Evolutionary conservation across 2,888 invertebrate genomes (phyloP).

Genomic region (Teinopalpus imperialis): DNA sequence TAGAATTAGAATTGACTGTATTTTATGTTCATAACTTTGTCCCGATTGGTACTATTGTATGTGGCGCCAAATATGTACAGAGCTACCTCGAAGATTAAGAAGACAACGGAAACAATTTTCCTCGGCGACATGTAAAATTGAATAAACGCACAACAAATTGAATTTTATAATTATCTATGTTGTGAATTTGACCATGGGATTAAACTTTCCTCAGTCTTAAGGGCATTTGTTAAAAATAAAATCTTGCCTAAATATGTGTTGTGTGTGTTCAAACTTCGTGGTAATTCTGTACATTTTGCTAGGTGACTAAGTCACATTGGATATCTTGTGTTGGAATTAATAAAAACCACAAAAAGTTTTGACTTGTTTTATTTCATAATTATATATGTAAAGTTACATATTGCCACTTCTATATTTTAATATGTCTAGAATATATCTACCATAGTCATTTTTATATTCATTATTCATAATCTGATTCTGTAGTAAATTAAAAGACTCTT

Average conservation of each 20-base stretch:
- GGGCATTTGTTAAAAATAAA: too few relatives aligned
- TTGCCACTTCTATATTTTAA: constrained; percentile 55
- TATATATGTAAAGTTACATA: not conserved
- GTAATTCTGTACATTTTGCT: constrained; percentile 32
- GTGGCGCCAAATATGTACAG: constrained; percentile 16
- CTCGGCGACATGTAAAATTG: not conserved
- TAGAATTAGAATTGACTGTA: not conserved
- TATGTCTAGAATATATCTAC: constrained; percentile 65
- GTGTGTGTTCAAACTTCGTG: constrained; percentile 4
- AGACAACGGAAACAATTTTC: constrained; percentile 2
- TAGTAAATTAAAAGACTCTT: constrained; percentile 60
- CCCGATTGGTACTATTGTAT: not conserved
- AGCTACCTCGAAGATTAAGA: constrained; percentile 15
- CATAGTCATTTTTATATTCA: constrained; percentile 56
- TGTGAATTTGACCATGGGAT: too few relatives aligned
- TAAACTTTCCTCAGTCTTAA: too few relatives aligned
- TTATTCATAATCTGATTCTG: constrained; percentile 60
- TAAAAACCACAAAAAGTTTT: constrained; percentile 43
- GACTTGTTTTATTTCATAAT: constrained; percentile 31
- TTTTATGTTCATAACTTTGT: constrained; percentile 17
- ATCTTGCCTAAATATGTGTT: constrained; percentile 29
- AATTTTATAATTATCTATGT: constrained; percentile 1
- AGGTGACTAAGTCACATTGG: constrained; percentile 33
- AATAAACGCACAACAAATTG: too few relatives aligned
- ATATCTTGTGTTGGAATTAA: constrained; percentile 49